Evolutionary conservation across 2,888 invertebrate species (phyloP), one percentile per base, ranked within the genome.

Genomic region (Meandrusa payeni): DNA sequence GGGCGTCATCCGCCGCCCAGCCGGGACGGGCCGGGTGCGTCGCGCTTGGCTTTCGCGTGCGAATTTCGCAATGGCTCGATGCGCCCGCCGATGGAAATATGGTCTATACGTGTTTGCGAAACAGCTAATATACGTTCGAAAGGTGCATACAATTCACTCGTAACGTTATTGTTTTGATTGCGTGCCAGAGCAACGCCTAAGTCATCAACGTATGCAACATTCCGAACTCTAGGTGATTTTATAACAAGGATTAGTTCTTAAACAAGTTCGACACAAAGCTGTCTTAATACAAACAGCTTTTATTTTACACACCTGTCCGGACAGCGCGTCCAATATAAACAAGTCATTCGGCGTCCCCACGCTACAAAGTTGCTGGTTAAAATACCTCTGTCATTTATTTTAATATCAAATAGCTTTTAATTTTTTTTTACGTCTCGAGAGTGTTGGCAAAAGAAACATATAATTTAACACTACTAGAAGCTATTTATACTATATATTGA

Each of bases 1-100:
- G 75, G 69, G 74, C 80, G 78, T 82, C 79, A 81, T 78, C 76
- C 74, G 65, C 67, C 48, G 58, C 59, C 59, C 44, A 33, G 50
- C 41, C 36, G 43, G 28, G 37, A 29, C 50, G 48, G 42, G 31
- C 38, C 41, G 46, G 34, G 37, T 37, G 41, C 24, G 41, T 42
- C 62, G 65, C 69, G 69, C 63, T 80, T 77, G 75, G 78, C 72
- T 73, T 69, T 67, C 59, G 69, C 68, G 67, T 67, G 70, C 54
- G 50, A 55, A 62, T 81, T 77, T 82, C 76, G 75, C 68, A 80
- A 83, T 55, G 61, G 56, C 56, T 53, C 51, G 61, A 64, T 55
- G 54, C 62, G 60, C 59, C 60, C 61, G 65, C 54, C 61, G 64
- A 69, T 72, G 70, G 68, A 72, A 70, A 70, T 66, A 66, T 64